phyloP scores from a whole-genome alignment of 2,797 vertebrate genomes.

The Gephyroberyx darwinii region DNA sequence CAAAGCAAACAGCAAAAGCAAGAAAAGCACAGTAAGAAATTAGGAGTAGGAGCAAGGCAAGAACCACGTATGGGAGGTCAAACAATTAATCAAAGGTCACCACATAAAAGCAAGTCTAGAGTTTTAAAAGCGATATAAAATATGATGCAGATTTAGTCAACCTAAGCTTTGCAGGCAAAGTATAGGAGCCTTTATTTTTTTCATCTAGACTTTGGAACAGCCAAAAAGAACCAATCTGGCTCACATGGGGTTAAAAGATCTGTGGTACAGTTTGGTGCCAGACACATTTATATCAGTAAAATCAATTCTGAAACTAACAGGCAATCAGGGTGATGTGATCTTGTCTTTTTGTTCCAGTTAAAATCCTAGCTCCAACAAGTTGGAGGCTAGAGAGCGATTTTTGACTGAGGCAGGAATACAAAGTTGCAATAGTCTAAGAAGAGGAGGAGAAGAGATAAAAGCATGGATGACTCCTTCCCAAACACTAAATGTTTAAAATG shows the following conservation, averaged over 20 bases:
- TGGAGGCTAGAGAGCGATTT: too few relatives aligned
- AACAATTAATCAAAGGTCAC: neutral
- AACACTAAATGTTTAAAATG: slow-evolving; percentile 16
- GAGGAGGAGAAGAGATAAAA: slow-evolving; percentile 11
- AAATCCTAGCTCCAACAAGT: too few relatives aligned
- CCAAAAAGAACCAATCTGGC: neutral
- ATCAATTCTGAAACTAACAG: too few relatives aligned
- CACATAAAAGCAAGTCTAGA: neutral
- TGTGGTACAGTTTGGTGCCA: neutral
- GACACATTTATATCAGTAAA: too few relatives aligned
- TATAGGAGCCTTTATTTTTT: neutral
- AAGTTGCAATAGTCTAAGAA: neutral
- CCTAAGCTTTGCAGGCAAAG: neutral
- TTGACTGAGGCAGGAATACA: too few relatives aligned
- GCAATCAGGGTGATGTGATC: too few relatives aligned
- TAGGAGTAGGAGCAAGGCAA: neutral
- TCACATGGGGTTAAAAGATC: neutral
- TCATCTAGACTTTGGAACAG: slow-evolving; percentile 1
- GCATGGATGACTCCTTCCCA: slow-evolving; percentile 4
- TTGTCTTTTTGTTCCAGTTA: too few relatives aligned
- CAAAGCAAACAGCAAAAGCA: too few relatives aligned
- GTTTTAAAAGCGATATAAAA: neutral
- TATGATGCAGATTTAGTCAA: too few relatives aligned
- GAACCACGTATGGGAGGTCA: neutral
- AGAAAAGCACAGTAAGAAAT: too few relatives aligned